These are phyloP conservation scores for Nycteola revayana DNA, from an alignment of 2,888 invertebrate genomes.

Conservation along the genomic window DNA sequence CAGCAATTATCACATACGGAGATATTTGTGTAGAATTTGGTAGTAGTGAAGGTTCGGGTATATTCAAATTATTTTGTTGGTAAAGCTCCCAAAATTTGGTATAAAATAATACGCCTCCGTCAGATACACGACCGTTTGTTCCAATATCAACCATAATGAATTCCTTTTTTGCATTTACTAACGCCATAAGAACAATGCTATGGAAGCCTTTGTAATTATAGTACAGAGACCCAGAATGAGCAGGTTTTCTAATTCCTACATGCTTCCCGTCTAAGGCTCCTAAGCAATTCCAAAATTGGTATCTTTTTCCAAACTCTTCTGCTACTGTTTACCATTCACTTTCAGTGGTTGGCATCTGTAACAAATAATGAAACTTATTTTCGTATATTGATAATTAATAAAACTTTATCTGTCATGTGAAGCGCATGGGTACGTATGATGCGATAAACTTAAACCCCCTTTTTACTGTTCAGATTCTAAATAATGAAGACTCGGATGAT, in stretches of 20 bases:
- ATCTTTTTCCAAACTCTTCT: slow-evolving; percentile 1
- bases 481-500: too few species aligned
- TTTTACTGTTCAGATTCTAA: background rate
- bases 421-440: background rate
- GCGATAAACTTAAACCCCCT: background rate
- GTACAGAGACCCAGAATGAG: too few species aligned
- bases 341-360: background rate
- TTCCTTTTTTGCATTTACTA: slow-evolving; percentile 4
- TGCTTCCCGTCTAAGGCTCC: slow-evolving; percentile 1
- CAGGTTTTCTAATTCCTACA: too few species aligned
- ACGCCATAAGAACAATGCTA: slow-evolving; percentile 2
- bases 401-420: background rate
- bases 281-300: background rate
- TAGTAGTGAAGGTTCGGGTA: background rate
- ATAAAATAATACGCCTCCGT: slow-evolving; percentile 1
- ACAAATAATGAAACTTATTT: too few species aligned
- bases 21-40: slow-evolving; percentile 1
- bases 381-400: background rate
- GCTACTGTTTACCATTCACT: slow-evolving; percentile 1
- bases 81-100: slow-evolving; percentile 3
- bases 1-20: slow-evolving; percentile 1
- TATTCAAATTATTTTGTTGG: slow-evolving; percentile 1
- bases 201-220: background rate
- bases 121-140: slow-evolving; percentile 1
- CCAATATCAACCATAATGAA: slow-evolving; percentile 5